Base-by-base conservation (phyloP, 2,113 vertebrate genomes). In the Dromaius novaehollandiae region DNA sequence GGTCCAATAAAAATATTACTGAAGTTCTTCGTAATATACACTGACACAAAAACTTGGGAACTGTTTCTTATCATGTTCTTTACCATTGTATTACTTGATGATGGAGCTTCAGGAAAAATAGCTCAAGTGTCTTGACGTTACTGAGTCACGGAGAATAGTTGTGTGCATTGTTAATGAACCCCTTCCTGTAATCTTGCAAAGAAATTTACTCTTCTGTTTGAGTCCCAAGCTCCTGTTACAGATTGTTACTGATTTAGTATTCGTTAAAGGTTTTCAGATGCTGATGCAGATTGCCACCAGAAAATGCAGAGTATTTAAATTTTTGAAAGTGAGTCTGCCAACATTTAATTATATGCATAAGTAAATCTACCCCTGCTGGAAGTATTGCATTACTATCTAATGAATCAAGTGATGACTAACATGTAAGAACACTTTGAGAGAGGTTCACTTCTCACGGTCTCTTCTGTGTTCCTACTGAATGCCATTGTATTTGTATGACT, bases 51-150 rank as follows among this genome's bases (percentile, higher is more conserved):
- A 78, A 44, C 28, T 22, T 56, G 46, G n/a, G 13, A 89, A 30
- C 9, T 1, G 0, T 32, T 83, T 74, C 32, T 77, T 1, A 8
- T 19, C 2, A 0, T n/a, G 28, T 42, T 30, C 50, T n/a, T 74
- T 51, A 13, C 9, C 26, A 4, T 9, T 36, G 9, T 22, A 60
- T 44, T 26, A 76, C 79, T 46, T 70, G 16, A 4, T 18, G 12
- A 18, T 0, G 2, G n/a, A 73, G 5, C 26, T 77, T 68, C 34
- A 69, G 56, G n/a, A 76, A 69, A 83, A 76, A 9, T 7, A 65
- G 24, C 46, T 73, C 17, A 36, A 34, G 66, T 24, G 26, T 56
- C 16, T 64, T 36, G 48, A 36, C 3, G 1, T 9, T 21, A 30
- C 7, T 6, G 4, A n/a, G 17, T 4, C 26, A 40, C 15, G 28